A percentile compares a stretch with the other conserved stretches of the same genome.
Conservation (phyloP, 1,140 invertebrate species). For the Eumaeus atala region DNA sequence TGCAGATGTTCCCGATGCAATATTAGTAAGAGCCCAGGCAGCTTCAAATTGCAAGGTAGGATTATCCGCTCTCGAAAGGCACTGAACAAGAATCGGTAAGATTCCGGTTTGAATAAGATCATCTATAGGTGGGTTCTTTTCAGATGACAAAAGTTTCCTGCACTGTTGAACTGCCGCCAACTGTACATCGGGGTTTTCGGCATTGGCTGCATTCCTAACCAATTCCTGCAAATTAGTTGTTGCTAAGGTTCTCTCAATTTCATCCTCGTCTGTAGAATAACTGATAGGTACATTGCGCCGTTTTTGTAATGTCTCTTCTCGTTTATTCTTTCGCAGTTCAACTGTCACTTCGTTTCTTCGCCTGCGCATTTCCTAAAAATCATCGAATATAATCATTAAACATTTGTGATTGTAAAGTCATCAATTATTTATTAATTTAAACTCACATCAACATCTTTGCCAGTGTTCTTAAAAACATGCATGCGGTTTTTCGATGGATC, state of each 20-base stretch:
- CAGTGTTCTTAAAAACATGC: constrained; percentile 97
- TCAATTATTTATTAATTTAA: constrained; percentile 14
- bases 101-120: constrained; percentile 94
- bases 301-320: constrained; percentile 96
- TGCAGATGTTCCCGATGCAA: constrained; percentile 96
- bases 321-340: constrained; percentile 96
- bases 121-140: constrained; percentile 99
- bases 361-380: constrained; percentile 92
- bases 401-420: background rate
- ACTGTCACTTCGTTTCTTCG: constrained; percentile 96
- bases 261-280: constrained; percentile 89
- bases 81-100: constrained; percentile 93
- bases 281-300: constrained; percentile 92
- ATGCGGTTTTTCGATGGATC: constrained; percentile 86
- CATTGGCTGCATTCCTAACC: constrained; percentile 82
- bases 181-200: constrained; percentile 82
- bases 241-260: constrained; percentile 80
- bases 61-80: constrained; percentile 90
- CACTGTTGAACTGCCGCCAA: constrained; percentile 89
- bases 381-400: background rate
- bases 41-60: constrained; percentile 98
- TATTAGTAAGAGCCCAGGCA: constrained; percentile 99
- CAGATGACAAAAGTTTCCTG: constrained; percentile 95
- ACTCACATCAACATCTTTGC: constrained; percentile 97
- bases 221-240: constrained; percentile 81